Conservation (phyloP, 2,113 vertebrate genomes). For the human (Homo sapiens) region DNA sequence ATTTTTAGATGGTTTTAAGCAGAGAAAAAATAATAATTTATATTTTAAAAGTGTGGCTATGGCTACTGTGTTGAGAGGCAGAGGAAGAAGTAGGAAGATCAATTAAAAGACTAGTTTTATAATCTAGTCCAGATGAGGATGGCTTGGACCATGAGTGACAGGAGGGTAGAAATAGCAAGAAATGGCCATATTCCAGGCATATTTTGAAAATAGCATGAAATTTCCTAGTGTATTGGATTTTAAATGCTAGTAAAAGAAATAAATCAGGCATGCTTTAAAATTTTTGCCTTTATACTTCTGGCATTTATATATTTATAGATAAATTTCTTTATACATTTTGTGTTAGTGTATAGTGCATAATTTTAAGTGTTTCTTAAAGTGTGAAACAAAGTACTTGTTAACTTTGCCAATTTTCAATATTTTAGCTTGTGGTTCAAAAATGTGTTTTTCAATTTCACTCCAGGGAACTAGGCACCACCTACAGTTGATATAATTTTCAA, state of each 20-base stretch:
- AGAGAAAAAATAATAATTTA: not conserved
- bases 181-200: not conserved
- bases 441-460: not conserved
- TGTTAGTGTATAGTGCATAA: not conserved
- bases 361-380: not conserved
- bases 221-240: not conserved
- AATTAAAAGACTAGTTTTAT: not conserved
- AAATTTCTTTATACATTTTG: not conserved
- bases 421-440: not conserved
- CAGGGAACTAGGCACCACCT: not conserved
- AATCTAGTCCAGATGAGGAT: not conserved
- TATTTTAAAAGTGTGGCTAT: not conserved
- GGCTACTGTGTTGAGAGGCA: not conserved
- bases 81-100: not conserved
- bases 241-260: not conserved
- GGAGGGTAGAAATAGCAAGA: not conserved
- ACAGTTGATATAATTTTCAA: not conserved
- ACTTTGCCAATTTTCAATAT: not conserved
- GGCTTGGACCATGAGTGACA: not conserved
- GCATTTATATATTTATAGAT: not conserved
- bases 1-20: not conserved
- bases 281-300: not conserved
- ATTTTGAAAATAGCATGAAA: not conserved
- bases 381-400: not conserved
- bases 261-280: not conserved